Evolutionary conservation across 2,888 invertebrate genomes (phyloP), one percentile per base, ranked within the genome.

Genomic region (Camponotus fellah): DNA sequence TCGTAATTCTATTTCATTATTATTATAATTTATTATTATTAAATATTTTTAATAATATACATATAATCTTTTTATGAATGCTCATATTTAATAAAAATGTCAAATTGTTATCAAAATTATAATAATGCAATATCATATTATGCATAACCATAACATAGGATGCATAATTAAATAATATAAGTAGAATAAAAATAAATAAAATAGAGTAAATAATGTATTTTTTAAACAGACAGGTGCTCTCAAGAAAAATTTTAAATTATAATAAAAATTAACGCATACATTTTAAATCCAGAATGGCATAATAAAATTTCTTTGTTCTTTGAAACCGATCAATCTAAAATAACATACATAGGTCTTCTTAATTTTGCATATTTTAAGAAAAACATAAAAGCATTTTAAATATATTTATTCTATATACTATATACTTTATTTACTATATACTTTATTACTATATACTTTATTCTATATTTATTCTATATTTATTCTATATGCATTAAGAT

Each of bases 211-310:
- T 49, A 49, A 46, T 46, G 46, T 14, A 49, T 49, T 49, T 5
- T 49, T 49, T 49, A 49, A 49, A 49, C 2, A 0, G 49, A 8
- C 2, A 5, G 0, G 17, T 49, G 8, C n/a, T 49, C 17, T 8
- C 10, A 21, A 21, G 21, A 10, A 65, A 21, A 43, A 65, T 40
- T 65, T 21, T 40, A 40, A 40, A n/a, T 49, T 8, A 21, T 17
- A 2, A 65, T 65, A 40, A 65, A 65, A 43, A 65, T 65, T 65
- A 65, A 72, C 17, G 60, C 12, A 72, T 60, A 60, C 40, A 58
- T 43, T 72, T 60, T 72, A 72, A 60, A 46, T 40, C 43, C 9
- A 58, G 58, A 60, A 72, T 72, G 43, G 21, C 10, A 21, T 14
- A 26, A 40, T 65, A 5, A 21, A 40, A 65, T 12, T 65, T 21